Base-by-base conservation (phyloP, 1,140 invertebrate species). In the Orussus abietinus region DNA sequence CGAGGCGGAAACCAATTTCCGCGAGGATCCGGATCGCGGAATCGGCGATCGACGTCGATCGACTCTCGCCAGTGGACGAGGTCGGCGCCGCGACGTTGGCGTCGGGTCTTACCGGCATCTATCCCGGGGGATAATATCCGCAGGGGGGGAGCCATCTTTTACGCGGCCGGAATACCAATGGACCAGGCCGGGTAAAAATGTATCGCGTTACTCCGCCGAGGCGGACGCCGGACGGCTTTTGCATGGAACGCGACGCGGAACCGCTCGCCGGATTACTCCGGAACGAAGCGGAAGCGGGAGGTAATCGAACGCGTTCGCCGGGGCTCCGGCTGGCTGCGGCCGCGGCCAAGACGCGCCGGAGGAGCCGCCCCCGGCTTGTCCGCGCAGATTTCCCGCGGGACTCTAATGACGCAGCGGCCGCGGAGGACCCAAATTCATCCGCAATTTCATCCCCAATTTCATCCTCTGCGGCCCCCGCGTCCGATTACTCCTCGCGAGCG, bases 81-180 rank as follows among this genome's bases (percentile, higher is more conserved):
- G n/a, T n/a, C n/a, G n/a, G n/a, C n/a, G n/a, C n/a, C n/a, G n/a
- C n/a, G n/a, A n/a, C n/a, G n/a, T n/a, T n/a, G n/a, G n/a, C n/a
- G n/a, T n/a, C n/a, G n/a, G n/a, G n/a, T n/a, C n/a, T n/a, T n/a
- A n/a, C n/a, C n/a, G n/a, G n/a, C n/a, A n/a, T 62, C 34, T 42
- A 47, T 50, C 35, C 37, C 47, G 44, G 48, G 51, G 53, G 58
- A 65, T 68, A 68, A 66, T 66, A 69, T 69, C 64, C 53, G 38
- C 32, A 47, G 51, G 52, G 57, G 55, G 51, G 40, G 66, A 68
- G 61, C 64, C 62, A 70, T 72, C 65, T 72, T 70, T 70, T 70
- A 69, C 67, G 61, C 57, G 57, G 46, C 15, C 44, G 49, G 69
- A 72, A 72, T 72, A 70, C 53, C 58, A 67, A 69, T 64, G 64